These are phyloP conservation scores for Eumacrocentrus americanus DNA, from an alignment of 2,888 invertebrate species.

Conservation along the genomic window DNA sequence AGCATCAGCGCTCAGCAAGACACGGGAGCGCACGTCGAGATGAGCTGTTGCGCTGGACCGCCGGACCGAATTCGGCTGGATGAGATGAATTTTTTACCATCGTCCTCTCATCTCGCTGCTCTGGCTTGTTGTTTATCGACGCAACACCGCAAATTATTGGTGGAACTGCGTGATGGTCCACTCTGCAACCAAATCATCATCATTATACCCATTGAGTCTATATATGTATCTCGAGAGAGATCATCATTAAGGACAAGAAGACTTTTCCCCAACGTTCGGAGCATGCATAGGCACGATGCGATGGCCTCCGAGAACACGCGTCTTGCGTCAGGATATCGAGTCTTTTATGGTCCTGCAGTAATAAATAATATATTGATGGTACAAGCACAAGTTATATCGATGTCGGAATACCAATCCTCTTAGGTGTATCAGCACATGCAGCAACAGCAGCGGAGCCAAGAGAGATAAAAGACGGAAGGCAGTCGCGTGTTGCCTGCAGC, in stretches of 20 bases:
- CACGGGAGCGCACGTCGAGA: constrained; percentile 22
- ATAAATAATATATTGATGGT: constrained; percentile 42
- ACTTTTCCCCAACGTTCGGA: too few species aligned
- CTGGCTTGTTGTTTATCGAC: not conserved
- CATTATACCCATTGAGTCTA: too few species aligned
- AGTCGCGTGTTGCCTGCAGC: constrained; percentile 52
- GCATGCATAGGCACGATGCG: too few species aligned
- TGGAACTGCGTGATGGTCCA: constrained; percentile 1
- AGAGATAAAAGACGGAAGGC: constrained; percentile 33
- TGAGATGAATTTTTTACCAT: not conserved
- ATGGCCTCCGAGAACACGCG: too few species aligned
- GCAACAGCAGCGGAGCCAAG: constrained; percentile 23
- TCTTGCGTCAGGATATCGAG: not conserved
- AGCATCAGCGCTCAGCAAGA: constrained; percentile 22
- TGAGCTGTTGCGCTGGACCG: too few species aligned
- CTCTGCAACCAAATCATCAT: constrained; percentile 4
- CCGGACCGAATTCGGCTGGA: too few species aligned
- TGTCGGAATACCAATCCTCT: constrained; percentile 6
- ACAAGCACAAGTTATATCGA: too few species aligned
- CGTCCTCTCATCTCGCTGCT: not conserved
- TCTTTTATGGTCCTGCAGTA: constrained; percentile 30
- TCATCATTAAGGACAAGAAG: too few species aligned
- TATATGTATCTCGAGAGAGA: too few species aligned
- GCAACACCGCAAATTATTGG: constrained; percentile 20
- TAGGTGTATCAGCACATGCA: constrained; percentile 10